phyloP scores from a whole-genome alignment of 2,113 vertebrate species.

The Egretta garzetta region DNA sequence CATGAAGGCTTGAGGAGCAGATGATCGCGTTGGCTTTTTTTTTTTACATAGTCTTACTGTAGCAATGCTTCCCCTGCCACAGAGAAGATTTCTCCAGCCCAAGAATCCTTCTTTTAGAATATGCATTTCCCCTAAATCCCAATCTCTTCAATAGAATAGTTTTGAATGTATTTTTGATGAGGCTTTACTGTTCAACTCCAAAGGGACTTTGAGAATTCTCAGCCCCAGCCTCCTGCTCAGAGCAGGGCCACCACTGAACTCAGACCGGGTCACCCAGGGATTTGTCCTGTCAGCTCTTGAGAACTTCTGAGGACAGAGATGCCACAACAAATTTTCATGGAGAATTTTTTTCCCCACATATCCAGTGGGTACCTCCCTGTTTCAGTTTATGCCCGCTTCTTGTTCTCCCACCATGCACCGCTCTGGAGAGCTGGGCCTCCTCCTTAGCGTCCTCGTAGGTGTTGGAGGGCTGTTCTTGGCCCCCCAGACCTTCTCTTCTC shows the following conservation, averaged over 20 bases:
- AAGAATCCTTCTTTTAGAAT: not conserved
- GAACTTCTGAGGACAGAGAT: not conserved
- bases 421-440: not conserved
- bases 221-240: not conserved
- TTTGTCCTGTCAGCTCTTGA: not conserved
- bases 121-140: not conserved
- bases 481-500: not conserved
- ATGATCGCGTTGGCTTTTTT: not conserved
- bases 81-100: not conserved
- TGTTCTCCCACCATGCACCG: not conserved
- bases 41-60: not conserved
- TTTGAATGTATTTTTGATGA: not conserved
- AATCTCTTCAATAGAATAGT: not conserved
- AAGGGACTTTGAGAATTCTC: not conserved
- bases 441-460: not conserved
- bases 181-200: not conserved
- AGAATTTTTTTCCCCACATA: not conserved
- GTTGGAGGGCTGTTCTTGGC: not conserved
- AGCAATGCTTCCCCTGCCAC: not conserved
- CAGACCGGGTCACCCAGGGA: not conserved
- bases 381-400: not conserved
- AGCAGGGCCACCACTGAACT: not conserved
- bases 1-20: not conserved
- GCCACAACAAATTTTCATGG: not conserved
- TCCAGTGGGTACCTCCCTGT: not conserved